Conservation (phyloP, 2,888 invertebrate genomes). For the Leistus spinibarbis region DNA sequence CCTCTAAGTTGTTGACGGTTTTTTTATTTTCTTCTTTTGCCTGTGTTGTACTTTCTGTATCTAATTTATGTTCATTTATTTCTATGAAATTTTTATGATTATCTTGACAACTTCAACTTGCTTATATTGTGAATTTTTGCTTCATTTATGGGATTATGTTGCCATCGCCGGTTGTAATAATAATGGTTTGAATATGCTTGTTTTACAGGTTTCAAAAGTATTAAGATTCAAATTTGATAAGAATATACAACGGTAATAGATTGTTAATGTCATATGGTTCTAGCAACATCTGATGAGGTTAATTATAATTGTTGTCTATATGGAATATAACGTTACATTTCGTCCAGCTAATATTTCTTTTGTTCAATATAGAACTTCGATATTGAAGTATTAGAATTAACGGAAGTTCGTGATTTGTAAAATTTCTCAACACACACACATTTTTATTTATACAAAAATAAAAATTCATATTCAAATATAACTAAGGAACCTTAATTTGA, state of each 20-base stretch:
- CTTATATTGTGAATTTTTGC: background rate
- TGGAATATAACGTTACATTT: background rate
- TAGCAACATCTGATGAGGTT: background rate
- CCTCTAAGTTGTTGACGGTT: background rate
- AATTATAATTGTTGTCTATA: background rate
- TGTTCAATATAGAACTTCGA: no score
- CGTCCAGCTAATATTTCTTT: background rate
- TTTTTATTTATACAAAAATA: no score
- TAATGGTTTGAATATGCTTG: background rate
- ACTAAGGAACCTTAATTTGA: no score
- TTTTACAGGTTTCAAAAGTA: background rate
- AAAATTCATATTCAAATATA: no score
- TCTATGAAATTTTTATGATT: slow-evolving; percentile 5
- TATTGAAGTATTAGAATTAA: no score
- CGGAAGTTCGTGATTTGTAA: no score
- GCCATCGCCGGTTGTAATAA: background rate
- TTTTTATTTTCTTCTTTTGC: slow-evolving; percentile 16
- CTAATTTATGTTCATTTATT: slow-evolving; percentile 7
- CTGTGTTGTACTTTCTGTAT: slow-evolving; percentile 14
- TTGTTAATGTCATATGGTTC: background rate
- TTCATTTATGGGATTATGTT: background rate
- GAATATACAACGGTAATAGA: background rate
- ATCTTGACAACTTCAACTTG: background rate
- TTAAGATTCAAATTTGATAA: background rate
- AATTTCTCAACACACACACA: no score